Conservation (phyloP, 2,888 invertebrate genomes). For the Polyommatus icarus region DNA sequence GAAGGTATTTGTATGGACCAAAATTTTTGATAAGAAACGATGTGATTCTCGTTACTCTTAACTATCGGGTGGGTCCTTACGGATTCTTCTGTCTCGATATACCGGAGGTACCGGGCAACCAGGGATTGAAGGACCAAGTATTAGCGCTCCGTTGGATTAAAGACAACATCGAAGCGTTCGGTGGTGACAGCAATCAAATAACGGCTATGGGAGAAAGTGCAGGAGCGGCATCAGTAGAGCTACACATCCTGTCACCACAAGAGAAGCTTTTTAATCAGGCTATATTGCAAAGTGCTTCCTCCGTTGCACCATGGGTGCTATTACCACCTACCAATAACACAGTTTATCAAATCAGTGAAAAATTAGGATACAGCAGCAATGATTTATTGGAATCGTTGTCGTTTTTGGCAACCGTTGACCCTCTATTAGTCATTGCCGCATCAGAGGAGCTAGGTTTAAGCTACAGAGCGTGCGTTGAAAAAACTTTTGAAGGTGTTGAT, state of each 20-base stretch:
- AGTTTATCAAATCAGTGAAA: conserved; percentile 8
- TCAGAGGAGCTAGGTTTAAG: background rate
- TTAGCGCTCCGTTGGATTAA: conserved; percentile 57
- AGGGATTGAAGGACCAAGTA: conserved; percentile 58
- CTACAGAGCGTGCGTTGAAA: conserved; percentile 26
- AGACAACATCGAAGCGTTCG: conserved; percentile 55
- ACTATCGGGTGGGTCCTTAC: conserved; percentile 20
- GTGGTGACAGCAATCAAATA: conserved; percentile 53
- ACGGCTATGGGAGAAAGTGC: conserved; percentile 58
- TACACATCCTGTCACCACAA: conserved; percentile 50
- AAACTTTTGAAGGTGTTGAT: conserved; percentile 23
- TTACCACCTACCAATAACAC: background rate
- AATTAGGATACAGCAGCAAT: conserved; percentile 4
- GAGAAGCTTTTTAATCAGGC: conserved; percentile 53
- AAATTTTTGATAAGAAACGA: too few relatives aligned
- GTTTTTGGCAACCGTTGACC: conserved; percentile 8
- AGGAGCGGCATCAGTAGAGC: conserved; percentile 51
- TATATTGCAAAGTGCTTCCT: conserved; percentile 55
- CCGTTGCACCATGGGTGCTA: conserved; percentile 37
- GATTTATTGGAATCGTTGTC: background rate
- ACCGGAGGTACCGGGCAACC: conserved; percentile 55
- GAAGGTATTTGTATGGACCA: conserved; percentile 37
- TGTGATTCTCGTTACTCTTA: conserved; percentile 20
- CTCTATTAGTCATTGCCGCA: background rate
- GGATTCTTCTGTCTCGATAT: conserved; percentile 52